Evolutionary conservation across 2,797 vertebrate species (phyloP).

Genomic region (Neosilurus hyrtlii): DNA sequence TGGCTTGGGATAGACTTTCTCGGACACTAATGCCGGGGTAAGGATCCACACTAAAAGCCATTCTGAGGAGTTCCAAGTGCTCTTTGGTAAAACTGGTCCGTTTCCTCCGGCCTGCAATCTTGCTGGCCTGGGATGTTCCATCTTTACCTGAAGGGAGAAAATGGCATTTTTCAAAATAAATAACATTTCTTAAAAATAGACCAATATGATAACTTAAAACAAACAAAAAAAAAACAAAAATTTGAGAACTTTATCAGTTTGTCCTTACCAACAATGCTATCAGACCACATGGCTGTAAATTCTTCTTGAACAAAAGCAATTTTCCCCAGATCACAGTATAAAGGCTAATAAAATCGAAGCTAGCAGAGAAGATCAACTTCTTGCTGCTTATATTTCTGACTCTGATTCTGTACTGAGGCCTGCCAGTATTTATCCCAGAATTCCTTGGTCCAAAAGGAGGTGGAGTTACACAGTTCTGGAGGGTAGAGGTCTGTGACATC

Average conservation of each 20-base stretch:
- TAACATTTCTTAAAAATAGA: background rate
- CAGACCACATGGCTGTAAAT: conserved; percentile 51
- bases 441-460: conserved; percentile 24
- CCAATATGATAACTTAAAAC: background rate
- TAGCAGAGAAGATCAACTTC: conserved; percentile 19
- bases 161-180: background rate
- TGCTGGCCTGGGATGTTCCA: conserved; percentile 52
- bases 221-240: background rate
- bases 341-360: background rate
- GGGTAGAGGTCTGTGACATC: conserved; percentile 32
- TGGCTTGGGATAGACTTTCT: conserved; percentile 59
- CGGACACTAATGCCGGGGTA: conserved; percentile 61
- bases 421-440: conserved; percentile 47
- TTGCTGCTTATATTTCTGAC: conserved; percentile 41
- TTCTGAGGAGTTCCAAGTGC: conserved; percentile 57
- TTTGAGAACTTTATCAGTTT: background rate
- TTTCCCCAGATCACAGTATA: conserved; percentile 12
- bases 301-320: conserved; percentile 20
- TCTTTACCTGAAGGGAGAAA: conserved; percentile 46
- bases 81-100: conserved; percentile 59
- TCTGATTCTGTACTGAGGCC: conserved; percentile 31
- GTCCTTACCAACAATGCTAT: conserved; percentile 48
- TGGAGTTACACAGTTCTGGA: conserved; percentile 34
- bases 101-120: conserved; percentile 57
- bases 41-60: conserved; percentile 58